phyloP scores from a whole-genome alignment of 2,113 vertebrate genomes.

The Scophthalmus maximus region DNA sequence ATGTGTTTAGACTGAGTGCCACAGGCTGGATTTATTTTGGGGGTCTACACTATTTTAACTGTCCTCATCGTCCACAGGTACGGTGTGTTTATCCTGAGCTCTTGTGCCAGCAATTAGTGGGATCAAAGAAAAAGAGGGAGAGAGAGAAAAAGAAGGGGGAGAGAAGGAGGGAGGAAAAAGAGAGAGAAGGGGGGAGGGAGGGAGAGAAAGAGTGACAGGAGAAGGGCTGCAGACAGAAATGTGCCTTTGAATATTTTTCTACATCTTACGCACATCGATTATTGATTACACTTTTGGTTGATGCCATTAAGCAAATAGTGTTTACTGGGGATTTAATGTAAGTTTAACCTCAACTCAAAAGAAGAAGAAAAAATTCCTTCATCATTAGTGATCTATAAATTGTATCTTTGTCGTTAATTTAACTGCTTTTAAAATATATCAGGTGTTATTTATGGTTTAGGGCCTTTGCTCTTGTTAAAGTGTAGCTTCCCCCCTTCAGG shows the following conservation, averaged over 20 bases:
- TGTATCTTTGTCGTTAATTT: conserved; percentile 11
- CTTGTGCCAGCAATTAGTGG: conserved; percentile 56
- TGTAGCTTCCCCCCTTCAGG: conserved; percentile 42
- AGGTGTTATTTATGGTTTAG: conserved; percentile 17
- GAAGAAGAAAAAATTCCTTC: not conserved
- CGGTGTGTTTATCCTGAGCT: conserved; percentile 56
- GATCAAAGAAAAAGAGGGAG: conserved; percentile 58
- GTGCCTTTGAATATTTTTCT: conserved; percentile 17
- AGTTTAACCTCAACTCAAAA: not conserved
- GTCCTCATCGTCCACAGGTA: conserved; percentile 51
- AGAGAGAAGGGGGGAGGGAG: not conserved
- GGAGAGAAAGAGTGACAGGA: not conserved
- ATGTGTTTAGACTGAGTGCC: conserved; percentile 42
- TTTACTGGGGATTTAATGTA: conserved; percentile 6
- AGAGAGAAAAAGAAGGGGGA: conserved; percentile 23
- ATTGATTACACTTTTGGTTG: not conserved
- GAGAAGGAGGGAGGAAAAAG: too few relatives aligned
- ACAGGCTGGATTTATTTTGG: conserved; percentile 22
- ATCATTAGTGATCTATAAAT: not conserved
- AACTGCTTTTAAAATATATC: not conserved
- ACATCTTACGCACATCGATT: conserved; percentile 6
- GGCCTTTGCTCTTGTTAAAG: conserved; percentile 34
- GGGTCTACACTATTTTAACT: conserved; percentile 16
- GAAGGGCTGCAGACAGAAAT: conserved; percentile 18
- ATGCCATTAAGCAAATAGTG: not conserved